Evolutionary conservation across 2,797 vertebrate genomes (phyloP), one percentile per base, ranked within the genome.

Genomic region (Channallabes apus): DNA sequence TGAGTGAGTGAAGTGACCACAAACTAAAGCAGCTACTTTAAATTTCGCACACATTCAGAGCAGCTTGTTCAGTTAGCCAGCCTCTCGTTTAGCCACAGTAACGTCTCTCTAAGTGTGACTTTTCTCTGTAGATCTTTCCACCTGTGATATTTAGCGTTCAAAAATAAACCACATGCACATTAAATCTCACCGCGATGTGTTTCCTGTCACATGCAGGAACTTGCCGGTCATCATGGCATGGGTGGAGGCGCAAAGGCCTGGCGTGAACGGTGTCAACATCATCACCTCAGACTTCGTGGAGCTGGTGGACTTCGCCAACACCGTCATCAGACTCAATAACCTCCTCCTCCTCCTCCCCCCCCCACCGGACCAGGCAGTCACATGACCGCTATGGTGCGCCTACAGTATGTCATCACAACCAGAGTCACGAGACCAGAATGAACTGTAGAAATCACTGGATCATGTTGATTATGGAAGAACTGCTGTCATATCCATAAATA

Each of bases 261-360:
- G 98, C 9, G 83, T 91, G 80, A 94, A 92, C 85, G 98, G 98
- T 3, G 96, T 99, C 90, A 99, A 99, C 93, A 99, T 99, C 92
- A 97, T 99, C 93, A 99, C 98, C 0, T 99, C 97, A 4, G 98
- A 99, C 94, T 99, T 99, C 78, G 97, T 99, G 93, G 98, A 99
- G 80, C 96, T 99, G 91, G 96, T 97, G 62, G 97, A 99, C 92
- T 99, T 99, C 91, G 97, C 98, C 90, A 96, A 95, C 78, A 94
- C 96, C 22, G 97, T 99, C 85, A 99, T 99, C 92, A 96, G 95
- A 86, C 89, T 99, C 87, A 99, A 99, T 3, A 92, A 97, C 88
- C 93, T 96, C 82, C 94, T 98, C 85, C 87, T 99, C 83, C 92
- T 97, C 86, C 46, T 46, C 9, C 46, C 46, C 46, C 87, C 99